Evolutionary conservation across 2,797 vertebrate species (phyloP).

Genomic region (Euthynnus affinis): DNA sequence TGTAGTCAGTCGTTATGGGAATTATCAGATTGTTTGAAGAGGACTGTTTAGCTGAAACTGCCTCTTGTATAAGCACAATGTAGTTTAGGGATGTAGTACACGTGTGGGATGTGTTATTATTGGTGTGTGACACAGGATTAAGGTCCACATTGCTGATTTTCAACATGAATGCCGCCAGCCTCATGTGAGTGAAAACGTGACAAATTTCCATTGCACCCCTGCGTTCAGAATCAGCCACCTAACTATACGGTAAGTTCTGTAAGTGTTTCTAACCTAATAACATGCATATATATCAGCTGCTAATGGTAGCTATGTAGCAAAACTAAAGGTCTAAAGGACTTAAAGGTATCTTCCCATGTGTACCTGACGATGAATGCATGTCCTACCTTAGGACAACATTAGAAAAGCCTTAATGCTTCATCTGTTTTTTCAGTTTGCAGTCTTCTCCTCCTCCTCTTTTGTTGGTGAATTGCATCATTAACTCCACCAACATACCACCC

Average conservation of each 20-base stretch:
- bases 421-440: neutral
- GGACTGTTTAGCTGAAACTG: conserved; percentile 21
- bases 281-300: neutral
- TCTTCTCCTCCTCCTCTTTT: neutral
- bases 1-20: conserved; percentile 12
- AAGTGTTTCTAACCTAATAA: neutral
- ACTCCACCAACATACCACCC: neutral
- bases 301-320: neutral
- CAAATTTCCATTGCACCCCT: neutral
- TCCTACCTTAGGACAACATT: neutral
- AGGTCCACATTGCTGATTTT: conserved; percentile 6
- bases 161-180: neutral
- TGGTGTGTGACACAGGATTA: conserved; percentile 16
- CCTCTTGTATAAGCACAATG: conserved; percentile 21
- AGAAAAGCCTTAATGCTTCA: neutral
- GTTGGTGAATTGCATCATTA: neutral
- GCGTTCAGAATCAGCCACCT: neutral
- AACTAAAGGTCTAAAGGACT: too few relatives aligned
- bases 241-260: neutral
- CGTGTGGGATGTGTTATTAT: conserved; percentile 33
- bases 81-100: conserved; percentile 28
- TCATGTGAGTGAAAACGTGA: neutral
- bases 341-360: neutral
- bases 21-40: conserved; percentile 31
- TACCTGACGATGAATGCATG: neutral